Evolutionary conservation across 2,797 vertebrate species (phyloP).

Genomic region (Enteromius thamalakanensis): DNA sequence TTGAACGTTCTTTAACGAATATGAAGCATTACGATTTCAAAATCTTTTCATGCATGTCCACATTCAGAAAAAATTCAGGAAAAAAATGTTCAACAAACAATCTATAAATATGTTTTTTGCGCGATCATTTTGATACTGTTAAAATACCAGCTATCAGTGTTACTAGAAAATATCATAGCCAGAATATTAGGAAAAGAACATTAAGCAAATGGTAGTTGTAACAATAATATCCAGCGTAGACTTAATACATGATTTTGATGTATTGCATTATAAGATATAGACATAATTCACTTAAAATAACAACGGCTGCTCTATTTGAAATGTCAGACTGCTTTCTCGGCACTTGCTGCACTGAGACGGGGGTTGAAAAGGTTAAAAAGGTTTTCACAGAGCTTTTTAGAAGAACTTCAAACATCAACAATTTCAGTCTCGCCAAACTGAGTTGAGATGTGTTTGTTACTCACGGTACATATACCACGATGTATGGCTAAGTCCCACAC

Average conservation of each 20-base stretch:
- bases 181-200: background rate
- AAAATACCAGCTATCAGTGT: background rate
- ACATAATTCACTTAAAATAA: background rate
- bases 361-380: constrained; percentile 1
- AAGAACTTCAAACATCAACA: background rate
- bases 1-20: background rate
- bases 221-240: background rate
- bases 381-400: constrained; percentile 1
- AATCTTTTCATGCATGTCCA: background rate
- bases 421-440: constrained; percentile 12
- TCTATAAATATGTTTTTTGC: background rate
- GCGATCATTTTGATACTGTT: background rate
- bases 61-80: background rate
- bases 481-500: background rate
- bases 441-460: constrained; percentile 18
- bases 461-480: constrained; percentile 33
- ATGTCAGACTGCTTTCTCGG: background rate
- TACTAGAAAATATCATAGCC: too few relatives aligned
- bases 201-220: background rate
- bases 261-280: background rate
- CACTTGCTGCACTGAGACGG: background rate
- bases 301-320: background rate
- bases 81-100: background rate
- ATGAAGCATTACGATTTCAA: background rate
- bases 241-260: background rate